Conservation (phyloP, 1,140 invertebrate species). For the Anadara kagoshimensis region DNA sequence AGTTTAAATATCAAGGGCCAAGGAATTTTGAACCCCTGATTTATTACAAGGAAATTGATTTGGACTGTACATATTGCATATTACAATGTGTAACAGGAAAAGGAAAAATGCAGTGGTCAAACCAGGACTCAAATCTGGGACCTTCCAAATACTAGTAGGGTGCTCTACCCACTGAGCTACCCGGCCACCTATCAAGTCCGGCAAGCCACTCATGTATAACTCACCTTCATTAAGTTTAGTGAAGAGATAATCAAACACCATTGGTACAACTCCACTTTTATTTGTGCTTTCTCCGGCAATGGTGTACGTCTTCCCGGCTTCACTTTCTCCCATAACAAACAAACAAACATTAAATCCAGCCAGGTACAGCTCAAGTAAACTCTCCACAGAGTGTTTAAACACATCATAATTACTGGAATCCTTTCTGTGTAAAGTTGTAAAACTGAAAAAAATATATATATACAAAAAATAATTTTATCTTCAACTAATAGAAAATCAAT, state of each 20-base stretch:
- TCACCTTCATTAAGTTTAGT: conserved; percentile 58
- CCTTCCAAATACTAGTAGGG: too few species aligned
- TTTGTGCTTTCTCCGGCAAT: conserved; percentile 53
- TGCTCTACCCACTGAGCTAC: too few species aligned
- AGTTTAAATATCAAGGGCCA: too few species aligned
- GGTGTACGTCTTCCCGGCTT: conserved; percentile 60
- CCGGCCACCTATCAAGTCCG: too few species aligned
- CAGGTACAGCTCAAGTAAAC: conserved; percentile 57
- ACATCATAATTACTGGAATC: conserved; percentile 57
- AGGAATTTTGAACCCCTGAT: too few species aligned
- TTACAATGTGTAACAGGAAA: too few species aligned
- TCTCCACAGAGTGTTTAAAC: conserved; percentile 53
- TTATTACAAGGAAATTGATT: too few species aligned
- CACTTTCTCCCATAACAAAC: conserved; percentile 60
- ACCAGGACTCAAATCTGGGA: too few species aligned
- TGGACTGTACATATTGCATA: too few species aligned
- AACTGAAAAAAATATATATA: conserved; percentile 43
- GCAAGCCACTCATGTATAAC: too few species aligned
- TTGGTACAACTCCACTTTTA: conserved; percentile 54
- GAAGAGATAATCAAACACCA: conserved; percentile 62
- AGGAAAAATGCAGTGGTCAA: too few species aligned
- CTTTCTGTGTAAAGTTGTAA: conserved; percentile 48
- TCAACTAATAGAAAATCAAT: neutral
- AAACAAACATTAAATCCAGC: conserved; percentile 62
- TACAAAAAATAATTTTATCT: neutral